phyloP scores from a whole-genome alignment of 2,888 invertebrate species.

The Acronicta psi region DNA sequence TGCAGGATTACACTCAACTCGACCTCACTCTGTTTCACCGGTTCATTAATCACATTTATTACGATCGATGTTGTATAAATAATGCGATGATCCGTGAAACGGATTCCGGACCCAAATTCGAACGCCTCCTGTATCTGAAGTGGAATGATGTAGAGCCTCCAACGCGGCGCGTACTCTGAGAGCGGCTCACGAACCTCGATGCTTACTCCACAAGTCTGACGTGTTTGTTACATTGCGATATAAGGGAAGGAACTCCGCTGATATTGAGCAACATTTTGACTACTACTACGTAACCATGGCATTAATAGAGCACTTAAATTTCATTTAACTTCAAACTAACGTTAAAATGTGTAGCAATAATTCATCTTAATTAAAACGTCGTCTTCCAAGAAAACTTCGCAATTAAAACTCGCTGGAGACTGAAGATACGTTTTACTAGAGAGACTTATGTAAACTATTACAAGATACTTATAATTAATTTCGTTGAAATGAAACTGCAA shows the following conservation, averaged over 20 bases:
- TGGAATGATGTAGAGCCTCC: conserved; percentile 7
- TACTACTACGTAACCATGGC: no score
- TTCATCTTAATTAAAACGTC: conserved; percentile 22
- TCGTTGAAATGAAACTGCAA: neutral
- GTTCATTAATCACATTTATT: neutral
- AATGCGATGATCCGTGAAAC: conserved; percentile 11
- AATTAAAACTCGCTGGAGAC: conserved; percentile 16
- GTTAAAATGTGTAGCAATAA: neutral
- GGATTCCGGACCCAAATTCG: conserved; percentile 8
- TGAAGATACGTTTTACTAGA: neutral
- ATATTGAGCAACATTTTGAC: conserved; percentile 1
- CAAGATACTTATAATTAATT: conserved; percentile 5
- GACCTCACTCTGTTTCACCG: neutral
- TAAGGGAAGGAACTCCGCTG: neutral
- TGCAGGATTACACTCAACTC: neutral
- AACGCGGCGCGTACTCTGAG: neutral
- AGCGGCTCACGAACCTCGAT: neutral
- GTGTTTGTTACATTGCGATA: conserved; percentile 1
- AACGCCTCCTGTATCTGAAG: conserved; percentile 2
- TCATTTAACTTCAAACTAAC: no score
- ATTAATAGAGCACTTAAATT: no score
- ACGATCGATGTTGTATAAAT: conserved; percentile 6
- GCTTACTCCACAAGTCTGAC: no score
- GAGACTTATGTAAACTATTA: no score
- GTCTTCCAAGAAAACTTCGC: conserved; percentile 13